Percentiles rank a stretch among this genome's conserved stretches.
These are phyloP conservation scores for Leptodactylus fuscus DNA, from an alignment of 2,113 vertebrate species.

Conservation along the genomic window DNA sequence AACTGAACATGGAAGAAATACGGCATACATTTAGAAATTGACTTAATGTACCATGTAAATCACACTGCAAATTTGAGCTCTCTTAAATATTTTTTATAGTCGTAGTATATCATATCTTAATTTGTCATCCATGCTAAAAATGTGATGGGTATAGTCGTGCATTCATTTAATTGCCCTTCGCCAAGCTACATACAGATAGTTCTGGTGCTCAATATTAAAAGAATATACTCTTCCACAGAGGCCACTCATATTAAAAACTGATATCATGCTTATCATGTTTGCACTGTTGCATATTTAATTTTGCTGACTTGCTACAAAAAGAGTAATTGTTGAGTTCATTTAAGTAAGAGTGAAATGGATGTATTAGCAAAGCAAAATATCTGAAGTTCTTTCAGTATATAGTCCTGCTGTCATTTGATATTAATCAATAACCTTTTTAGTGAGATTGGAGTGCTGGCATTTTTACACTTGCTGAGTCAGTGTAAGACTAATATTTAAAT, in stretches of 20 bases:
- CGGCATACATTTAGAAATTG: neutral
- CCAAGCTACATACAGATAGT: conserved; percentile 23
- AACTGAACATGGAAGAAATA: neutral
- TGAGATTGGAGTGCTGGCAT: conserved; percentile 60
- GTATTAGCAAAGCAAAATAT: conserved; percentile 56
- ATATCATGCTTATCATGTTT: conserved; percentile 42
- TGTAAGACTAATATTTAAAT: conserved; percentile 60
- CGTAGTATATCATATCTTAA: neutral
- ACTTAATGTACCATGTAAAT: conserved; percentile 13
- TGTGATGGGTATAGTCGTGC: neutral
- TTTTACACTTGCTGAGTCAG: conserved; percentile 60
- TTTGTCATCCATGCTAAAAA: conserved; percentile 13
- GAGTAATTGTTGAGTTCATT: conserved; percentile 48
- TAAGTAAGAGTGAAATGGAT: conserved; percentile 52
- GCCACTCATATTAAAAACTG: conserved; percentile 29
- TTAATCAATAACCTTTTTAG: conserved; percentile 62
- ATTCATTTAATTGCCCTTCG: neutral
- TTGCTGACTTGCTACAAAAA: conserved; percentile 52
- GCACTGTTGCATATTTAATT: conserved; percentile 52
- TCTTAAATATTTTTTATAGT: conserved; percentile 33
- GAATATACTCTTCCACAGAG: neutral
- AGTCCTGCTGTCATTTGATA: conserved; percentile 60
- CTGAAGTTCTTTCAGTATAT: conserved; percentile 53
- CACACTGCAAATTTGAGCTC: conserved; percentile 12
- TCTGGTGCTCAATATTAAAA: neutral